Evolutionary conservation across 2,888 invertebrate genomes (phyloP).

Genomic region (Drosophila neotestacea): DNA sequence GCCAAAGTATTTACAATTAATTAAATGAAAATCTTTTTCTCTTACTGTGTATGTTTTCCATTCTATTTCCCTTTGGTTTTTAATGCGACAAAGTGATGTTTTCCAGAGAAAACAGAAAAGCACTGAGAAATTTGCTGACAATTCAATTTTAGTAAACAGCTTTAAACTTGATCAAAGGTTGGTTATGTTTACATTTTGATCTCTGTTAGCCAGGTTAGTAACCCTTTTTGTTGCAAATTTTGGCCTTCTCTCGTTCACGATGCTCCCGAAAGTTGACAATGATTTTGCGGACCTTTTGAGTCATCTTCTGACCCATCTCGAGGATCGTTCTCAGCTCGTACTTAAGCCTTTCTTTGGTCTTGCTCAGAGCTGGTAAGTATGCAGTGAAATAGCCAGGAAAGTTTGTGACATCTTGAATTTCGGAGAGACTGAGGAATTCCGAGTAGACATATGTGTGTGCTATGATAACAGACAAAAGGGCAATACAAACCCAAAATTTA

Average conservation of each 20-base stretch:
- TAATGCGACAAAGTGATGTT: slow-evolving; percentile 17
- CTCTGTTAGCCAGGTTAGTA: not conserved
- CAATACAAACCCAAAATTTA: slow-evolving; percentile 36
- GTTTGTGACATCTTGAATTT: not conserved
- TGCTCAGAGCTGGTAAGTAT: not conserved
- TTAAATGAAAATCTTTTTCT: slow-evolving; percentile 52
- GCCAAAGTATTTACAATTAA: slow-evolving; percentile 60
- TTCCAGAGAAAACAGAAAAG: slow-evolving; percentile 20
- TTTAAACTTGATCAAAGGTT: not conserved
- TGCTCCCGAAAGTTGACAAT: slow-evolving; percentile 14
- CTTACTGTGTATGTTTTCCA: not conserved
- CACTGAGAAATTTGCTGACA: not conserved
- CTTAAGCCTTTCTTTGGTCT: not conserved
- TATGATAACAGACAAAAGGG: slow-evolving; percentile 24
- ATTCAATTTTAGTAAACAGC: not conserved
- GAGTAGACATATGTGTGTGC: slow-evolving; percentile 33
- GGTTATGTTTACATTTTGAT: not conserved
- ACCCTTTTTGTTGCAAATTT: not conserved
- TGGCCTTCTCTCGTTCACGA: not conserved
- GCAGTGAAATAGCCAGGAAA: not conserved
- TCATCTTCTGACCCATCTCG: slow-evolving; percentile 1
- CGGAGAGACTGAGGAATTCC: not conserved
- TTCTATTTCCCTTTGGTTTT: not conserved
- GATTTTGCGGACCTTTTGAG: not conserved
- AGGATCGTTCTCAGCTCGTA: slow-evolving; percentile 21